Evolutionary conservation across 2,113 vertebrate species (phyloP).

Genomic region (Pleuronectes platessa): DNA sequence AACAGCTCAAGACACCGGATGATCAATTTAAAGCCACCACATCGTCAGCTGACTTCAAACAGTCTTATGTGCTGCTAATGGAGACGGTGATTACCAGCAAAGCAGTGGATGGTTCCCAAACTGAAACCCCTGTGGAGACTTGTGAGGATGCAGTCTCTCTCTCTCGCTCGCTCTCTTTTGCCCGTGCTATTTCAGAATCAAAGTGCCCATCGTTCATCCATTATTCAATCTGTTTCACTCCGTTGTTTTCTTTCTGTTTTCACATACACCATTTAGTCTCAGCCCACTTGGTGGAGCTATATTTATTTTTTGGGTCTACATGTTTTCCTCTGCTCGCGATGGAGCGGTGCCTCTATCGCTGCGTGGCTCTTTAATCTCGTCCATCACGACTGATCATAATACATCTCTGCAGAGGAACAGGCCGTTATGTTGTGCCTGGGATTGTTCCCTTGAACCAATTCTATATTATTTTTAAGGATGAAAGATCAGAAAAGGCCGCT

Average conservation of each 20-base stretch:
- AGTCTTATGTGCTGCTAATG: conserved; percentile 46
- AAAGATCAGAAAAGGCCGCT: not conserved
- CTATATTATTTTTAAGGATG: not conserved
- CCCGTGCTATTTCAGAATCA: conserved; percentile 79
- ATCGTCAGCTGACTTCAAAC: conserved; percentile 41
- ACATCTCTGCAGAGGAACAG: not conserved
- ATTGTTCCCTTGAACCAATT: not conserved
- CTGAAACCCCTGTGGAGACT: conserved; percentile 52
- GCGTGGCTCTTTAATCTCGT: conserved; percentile 15
- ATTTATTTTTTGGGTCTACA: conserved; percentile 66
- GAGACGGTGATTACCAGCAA: conserved; percentile 61
- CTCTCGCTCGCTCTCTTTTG: conserved; percentile 9
- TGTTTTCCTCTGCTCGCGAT: conserved; percentile 28
- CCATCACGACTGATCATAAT: conserved; percentile 1
- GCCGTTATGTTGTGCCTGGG: not conserved
- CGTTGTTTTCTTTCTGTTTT: conserved; percentile 76
- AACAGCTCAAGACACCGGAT: conserved; percentile 16
- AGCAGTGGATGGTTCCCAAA: conserved; percentile 59
- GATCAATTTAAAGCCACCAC: conserved; percentile 29
- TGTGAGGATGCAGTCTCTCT: conserved; percentile 31
- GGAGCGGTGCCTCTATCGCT: not conserved
- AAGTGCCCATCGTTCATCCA: conserved; percentile 82
- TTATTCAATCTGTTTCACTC: conserved; percentile 80
- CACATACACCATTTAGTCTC: conserved; percentile 66
- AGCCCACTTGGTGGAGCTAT: conserved; percentile 73